Evolutionary conservation across 2,888 invertebrate genomes (phyloP).

Genomic region (Eupithecia subumbrata): DNA sequence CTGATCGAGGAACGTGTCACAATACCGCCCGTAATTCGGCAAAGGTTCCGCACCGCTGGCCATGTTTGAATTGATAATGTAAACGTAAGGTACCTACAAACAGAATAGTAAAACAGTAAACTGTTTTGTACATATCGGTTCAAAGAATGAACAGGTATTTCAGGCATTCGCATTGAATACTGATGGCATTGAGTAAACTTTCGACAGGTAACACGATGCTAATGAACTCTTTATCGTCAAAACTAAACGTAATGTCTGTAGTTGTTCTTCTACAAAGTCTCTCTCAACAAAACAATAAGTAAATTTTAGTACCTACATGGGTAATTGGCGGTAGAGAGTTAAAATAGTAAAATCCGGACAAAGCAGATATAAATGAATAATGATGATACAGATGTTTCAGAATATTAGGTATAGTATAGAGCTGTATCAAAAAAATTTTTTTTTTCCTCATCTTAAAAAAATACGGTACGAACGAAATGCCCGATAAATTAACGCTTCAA

Average conservation of each 20-base stretch:
- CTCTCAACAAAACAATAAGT: not conserved
- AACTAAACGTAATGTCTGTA: not conserved
- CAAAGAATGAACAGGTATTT: conserved; percentile 15
- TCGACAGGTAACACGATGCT: not conserved
- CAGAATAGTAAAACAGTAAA: conserved; percentile 27
- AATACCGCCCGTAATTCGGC: conserved; percentile 63
- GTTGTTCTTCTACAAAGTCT: not conserved
- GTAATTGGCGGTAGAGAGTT: not conserved
- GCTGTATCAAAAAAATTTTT: not conserved
- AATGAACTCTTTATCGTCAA: not conserved
- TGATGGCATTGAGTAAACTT: conserved; percentile 3
- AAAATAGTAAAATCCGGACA: not conserved
- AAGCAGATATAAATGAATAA: not conserved
- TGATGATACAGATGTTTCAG: not conserved
- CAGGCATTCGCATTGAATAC: conserved; percentile 12
- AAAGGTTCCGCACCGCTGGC: conserved; percentile 59
- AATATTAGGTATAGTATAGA: not conserved
- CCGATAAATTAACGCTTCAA: conserved; percentile 5
- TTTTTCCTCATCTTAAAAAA: not conserved
- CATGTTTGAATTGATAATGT: conserved; percentile 46
- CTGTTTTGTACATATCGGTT: conserved; percentile 17
- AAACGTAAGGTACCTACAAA: conserved; percentile 32
- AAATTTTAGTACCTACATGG: not conserved
- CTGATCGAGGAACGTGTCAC: conserved; percentile 51
- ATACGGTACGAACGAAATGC: not conserved